Conservation (phyloP, 1,140 invertebrate genomes). For the Drosophila nigromelanica region DNA sequence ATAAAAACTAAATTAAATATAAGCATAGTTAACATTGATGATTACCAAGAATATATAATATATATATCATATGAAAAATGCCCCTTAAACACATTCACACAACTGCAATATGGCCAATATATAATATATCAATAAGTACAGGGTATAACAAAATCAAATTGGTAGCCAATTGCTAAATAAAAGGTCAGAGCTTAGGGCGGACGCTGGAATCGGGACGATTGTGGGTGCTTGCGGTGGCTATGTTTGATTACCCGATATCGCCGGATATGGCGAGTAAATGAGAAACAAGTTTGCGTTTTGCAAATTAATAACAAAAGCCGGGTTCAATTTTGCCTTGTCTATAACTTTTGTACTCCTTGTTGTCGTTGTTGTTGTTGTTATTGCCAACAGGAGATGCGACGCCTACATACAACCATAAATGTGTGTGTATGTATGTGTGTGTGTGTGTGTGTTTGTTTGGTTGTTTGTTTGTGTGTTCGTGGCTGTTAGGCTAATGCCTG, state of each 20-base stretch:
- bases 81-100: no score
- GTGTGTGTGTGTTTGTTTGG: not conserved
- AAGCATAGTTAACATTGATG: no score
- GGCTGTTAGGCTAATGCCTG: slow-evolving; percentile 69
- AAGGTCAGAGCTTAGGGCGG: slow-evolving; percentile 25
- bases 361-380: not conserved
- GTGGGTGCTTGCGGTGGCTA: slow-evolving; percentile 10
- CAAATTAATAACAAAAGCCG: slow-evolving; percentile 74
- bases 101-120: no score
- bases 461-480: slow-evolving; percentile 3
- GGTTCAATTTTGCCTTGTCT: slow-evolving; percentile 18
- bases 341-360: slow-evolving; percentile 14
- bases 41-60: no score
- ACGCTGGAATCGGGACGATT: not conserved
- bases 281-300: slow-evolving; percentile 72
- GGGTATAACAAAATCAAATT: slow-evolving; percentile 70
- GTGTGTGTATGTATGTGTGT: slow-evolving; percentile 15
- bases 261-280: slow-evolving; percentile 63
- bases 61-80: no score
- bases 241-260: slow-evolving; percentile 42
- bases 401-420: slow-evolving; percentile 12
- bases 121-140: no score
- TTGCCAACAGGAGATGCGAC: slow-evolving; percentile 1
- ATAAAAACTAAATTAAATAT: no score
- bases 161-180: slow-evolving; percentile 76